These are phyloP conservation scores for Ornithoptera alexandrae DNA, from an alignment of 2,888 invertebrate species.

Conservation along the genomic window DNA sequence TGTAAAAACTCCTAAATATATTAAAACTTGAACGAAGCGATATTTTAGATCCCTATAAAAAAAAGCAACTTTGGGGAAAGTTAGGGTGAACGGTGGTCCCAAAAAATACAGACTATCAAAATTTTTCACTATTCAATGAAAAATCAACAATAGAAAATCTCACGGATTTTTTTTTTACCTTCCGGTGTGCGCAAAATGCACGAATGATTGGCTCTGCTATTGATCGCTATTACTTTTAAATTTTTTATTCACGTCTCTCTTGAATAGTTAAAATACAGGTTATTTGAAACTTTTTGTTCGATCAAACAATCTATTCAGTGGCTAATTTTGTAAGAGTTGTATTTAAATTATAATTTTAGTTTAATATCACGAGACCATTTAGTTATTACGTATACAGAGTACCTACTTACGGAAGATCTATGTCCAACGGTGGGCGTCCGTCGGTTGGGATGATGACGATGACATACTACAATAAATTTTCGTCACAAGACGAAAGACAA, in stretches of 20 bases:
- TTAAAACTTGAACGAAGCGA: not conserved
- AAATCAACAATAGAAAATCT: constrained; percentile 20
- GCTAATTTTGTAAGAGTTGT: constrained; percentile 4
- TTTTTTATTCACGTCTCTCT: not conserved
- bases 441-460: too few relatives aligned
- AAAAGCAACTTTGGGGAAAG: not conserved
- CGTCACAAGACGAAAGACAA: too few relatives aligned
- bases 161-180: constrained; percentile 3
- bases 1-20: not conserved
- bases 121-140: constrained; percentile 17
- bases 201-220: constrained; percentile 12
- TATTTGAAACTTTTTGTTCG: not conserved
- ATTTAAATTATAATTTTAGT: constrained; percentile 7
- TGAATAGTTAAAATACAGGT: not conserved
- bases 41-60: not conserved
- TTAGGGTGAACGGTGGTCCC: not conserved
- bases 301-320: not conserved
- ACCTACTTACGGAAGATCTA: too few relatives aligned
- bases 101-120: constrained; percentile 8
- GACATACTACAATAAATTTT: too few relatives aligned
- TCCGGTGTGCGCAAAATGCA: constrained; percentile 12
- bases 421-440: too few relatives aligned
- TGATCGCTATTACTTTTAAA: constrained; percentile 5
- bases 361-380: constrained; percentile 10
- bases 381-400: not conserved